Evolutionary conservation across 2,797 vertebrate genomes (phyloP).

Genomic region (Taenioides sp.): DNA sequence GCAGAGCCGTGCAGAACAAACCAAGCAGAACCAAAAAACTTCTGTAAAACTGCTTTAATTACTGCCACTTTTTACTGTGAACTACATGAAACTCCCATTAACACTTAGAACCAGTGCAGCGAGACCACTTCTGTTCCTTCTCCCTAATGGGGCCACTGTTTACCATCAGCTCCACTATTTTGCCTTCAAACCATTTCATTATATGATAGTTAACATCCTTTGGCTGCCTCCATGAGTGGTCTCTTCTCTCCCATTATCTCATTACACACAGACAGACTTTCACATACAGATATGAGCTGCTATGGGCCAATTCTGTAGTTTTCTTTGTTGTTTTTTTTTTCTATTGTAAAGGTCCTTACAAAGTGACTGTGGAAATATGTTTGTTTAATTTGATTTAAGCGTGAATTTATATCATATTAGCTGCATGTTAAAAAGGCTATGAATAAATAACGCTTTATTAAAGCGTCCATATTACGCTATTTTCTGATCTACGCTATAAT

Average conservation of each 20-base stretch:
- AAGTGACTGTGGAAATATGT: not conserved
- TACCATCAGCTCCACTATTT: conserved; percentile 6
- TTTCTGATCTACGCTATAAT: too few relatives aligned
- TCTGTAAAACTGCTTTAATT: conserved; percentile 25
- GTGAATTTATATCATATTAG: too few relatives aligned
- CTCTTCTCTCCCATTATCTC: conserved; percentile 47
- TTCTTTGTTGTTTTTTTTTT: not conserved
- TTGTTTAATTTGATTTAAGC: not conserved
- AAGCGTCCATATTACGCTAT: too few relatives aligned
- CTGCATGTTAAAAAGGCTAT: too few relatives aligned
- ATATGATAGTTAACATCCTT: conserved; percentile 44
- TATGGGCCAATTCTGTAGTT: not conserved
- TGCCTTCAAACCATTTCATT: conserved; percentile 49
- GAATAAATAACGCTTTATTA: too few relatives aligned
- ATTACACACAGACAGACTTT: conserved; percentile 26
- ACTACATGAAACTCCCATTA: conserved; percentile 15
- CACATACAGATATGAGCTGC: conserved; percentile 9
- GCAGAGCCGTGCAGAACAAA: conserved; percentile 27
- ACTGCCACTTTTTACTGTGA: conserved; percentile 7
- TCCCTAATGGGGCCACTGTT: not conserved
- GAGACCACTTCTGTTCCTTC: conserved; percentile 19
- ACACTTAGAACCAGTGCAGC: not conserved
- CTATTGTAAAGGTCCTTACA: not conserved
- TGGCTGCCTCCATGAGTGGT: conserved; percentile 40
- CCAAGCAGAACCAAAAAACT: conserved; percentile 11